Evolutionary conservation across 1,140 invertebrate species (phyloP).

Genomic region (Alviniconcha marisindica): DNA sequence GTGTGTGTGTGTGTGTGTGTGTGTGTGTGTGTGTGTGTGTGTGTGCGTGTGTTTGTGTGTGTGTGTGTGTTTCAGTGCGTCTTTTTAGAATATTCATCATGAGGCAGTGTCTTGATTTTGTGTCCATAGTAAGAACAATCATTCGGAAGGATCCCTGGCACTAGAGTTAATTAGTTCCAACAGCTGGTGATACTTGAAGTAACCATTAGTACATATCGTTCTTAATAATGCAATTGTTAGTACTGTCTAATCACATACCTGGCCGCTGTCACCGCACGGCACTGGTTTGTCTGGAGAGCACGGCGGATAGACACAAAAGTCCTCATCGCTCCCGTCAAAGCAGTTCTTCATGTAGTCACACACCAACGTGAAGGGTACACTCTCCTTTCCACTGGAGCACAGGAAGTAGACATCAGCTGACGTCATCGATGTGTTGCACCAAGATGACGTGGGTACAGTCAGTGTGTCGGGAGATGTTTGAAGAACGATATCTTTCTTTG

Average conservation of each 20-base stretch:
- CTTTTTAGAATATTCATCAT: too few species aligned
- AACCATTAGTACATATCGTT: too few species aligned
- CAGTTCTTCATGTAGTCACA: neutral
- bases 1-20: too few species aligned
- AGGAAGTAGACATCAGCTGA: neutral
- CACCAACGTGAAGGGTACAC: neutral
- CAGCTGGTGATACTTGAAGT: too few species aligned
- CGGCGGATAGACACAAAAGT: slow-evolving; percentile 5
- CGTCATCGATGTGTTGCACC: neutral
- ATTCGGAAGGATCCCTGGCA: too few species aligned
- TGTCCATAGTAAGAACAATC: too few species aligned
- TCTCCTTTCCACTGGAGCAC: neutral
- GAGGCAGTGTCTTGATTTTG: too few species aligned
- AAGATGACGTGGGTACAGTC: slow-evolving; percentile 1
- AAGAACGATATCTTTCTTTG: neutral
- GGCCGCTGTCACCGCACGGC: neutral
- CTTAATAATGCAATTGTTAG: too few species aligned
- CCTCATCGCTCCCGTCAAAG: slow-evolving; percentile 4
- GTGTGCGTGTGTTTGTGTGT: too few species aligned
- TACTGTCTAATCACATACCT: neutral
- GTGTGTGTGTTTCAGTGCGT: too few species aligned
- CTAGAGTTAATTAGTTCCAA: too few species aligned
- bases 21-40: too few species aligned
- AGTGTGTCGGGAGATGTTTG: neutral
- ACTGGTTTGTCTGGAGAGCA: neutral